Evolutionary conservation across 2,113 vertebrate species (phyloP).

Genomic region (Phainopepla nitens): DNA sequence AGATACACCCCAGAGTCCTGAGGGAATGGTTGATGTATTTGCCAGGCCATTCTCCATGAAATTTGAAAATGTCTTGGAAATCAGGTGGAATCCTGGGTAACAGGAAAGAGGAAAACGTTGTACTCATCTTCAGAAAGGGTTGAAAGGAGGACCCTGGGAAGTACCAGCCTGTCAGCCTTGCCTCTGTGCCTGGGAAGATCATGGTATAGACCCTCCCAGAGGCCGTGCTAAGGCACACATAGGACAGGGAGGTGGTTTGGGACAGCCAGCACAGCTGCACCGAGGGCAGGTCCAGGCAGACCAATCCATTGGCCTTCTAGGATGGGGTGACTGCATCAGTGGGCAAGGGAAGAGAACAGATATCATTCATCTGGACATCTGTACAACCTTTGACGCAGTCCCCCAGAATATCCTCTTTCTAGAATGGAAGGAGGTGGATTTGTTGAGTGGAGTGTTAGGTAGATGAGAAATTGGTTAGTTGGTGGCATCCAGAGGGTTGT

Average conservation of each 20-base stretch:
- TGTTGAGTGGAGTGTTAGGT: no score
- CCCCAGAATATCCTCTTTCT: not conserved
- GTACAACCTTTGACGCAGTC: not conserved
- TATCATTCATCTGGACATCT: not conserved
- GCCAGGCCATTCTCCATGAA: not conserved
- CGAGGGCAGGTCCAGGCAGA: not conserved
- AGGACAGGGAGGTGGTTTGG: not conserved
- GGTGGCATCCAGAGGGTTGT: not conserved
- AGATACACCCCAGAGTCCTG: not conserved
- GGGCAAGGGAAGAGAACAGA: not conserved
- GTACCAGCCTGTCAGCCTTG: not conserved
- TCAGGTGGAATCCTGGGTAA: not conserved
- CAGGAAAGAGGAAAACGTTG: not conserved
- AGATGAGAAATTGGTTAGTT: no score
- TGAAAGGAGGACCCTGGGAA: not conserved
- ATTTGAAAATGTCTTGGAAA: not conserved
- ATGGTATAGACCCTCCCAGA: not conserved
- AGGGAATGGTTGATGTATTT: not conserved
- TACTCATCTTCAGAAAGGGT: not conserved
- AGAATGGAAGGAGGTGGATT: not conserved
- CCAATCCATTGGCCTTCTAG: not conserved
- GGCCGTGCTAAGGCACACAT: not conserved
- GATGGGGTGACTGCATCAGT: not conserved
- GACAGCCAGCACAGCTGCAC: not conserved
- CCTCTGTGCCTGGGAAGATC: not conserved